Evolutionary conservation across 2,113 vertebrate genomes (phyloP).

Genomic region (Peromyscus californicus): DNA sequence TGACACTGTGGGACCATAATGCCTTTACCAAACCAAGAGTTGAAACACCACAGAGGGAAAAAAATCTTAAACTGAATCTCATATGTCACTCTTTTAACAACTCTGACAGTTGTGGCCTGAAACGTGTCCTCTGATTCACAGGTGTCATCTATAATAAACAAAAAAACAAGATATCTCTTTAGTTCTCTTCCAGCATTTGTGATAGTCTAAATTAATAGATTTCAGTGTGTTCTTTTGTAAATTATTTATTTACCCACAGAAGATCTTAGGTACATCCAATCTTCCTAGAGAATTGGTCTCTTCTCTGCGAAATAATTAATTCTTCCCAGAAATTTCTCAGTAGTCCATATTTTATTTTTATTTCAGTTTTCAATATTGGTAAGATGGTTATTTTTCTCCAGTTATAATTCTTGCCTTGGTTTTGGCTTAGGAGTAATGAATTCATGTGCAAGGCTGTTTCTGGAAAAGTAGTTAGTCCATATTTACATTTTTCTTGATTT

Average conservation of each 20-base stretch:
- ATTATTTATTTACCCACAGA: slow-evolving; percentile 38
- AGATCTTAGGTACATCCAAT: slow-evolving; percentile 9
- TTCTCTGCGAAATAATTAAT: slow-evolving; percentile 22
- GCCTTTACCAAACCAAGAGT: not conserved
- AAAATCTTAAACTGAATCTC: slow-evolving; percentile 35
- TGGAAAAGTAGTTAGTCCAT: slow-evolving; percentile 8
- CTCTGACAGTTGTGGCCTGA: slow-evolving; percentile 3
- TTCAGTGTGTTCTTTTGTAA: slow-evolving; percentile 7
- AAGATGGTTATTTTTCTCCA: slow-evolving; percentile 27
- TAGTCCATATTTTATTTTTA: not conserved
- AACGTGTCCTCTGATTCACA: slow-evolving; percentile 18
- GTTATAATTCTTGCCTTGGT: slow-evolving; percentile 20
- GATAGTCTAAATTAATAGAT: slow-evolving; percentile 32
- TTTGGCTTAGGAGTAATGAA: slow-evolving; percentile 17
- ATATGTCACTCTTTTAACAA: not conserved
- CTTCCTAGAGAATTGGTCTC: slow-evolving; percentile 27
- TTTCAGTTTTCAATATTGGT: slow-evolving; percentile 19
- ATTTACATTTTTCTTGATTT: not conserved
- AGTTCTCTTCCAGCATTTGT: not conserved
- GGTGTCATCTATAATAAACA: slow-evolving; percentile 21
- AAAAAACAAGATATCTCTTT: not conserved
- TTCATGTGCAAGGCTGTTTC: slow-evolving; percentile 12
- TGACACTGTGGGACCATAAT: not conserved
- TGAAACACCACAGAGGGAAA: not conserved
- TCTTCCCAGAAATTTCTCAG: not conserved